A percentile compares a stretch with the other conserved stretches of the same genome.
These are phyloP conservation scores for Chymomyza procnemis DNA, from an alignment of 2,888 invertebrate species.

Conservation along the genomic window DNA sequence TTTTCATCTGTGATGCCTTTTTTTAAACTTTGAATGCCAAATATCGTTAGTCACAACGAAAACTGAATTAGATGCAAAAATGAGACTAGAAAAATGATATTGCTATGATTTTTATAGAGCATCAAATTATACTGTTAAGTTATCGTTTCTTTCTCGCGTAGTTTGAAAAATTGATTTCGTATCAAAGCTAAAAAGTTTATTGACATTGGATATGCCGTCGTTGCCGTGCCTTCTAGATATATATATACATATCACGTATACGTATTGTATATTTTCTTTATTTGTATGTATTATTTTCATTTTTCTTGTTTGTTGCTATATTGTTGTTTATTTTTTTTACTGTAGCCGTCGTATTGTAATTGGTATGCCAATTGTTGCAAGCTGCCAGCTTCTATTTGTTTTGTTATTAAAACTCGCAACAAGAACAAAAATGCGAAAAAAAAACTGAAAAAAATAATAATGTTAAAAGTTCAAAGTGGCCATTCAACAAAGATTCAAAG, in stretches of 20 bases:
- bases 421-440: background rate
- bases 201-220: constrained; percentile 53
- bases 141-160: constrained; percentile 15
- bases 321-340: constrained; percentile 14
- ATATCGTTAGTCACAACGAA: no score
- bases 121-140: background rate
- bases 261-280: background rate
- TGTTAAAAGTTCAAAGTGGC: constrained; percentile 55
- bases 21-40: no score
- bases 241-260: background rate
- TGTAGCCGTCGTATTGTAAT: constrained; percentile 23
- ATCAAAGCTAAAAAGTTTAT: constrained; percentile 67
- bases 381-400: constrained; percentile 27
- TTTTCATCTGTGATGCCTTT: no score
- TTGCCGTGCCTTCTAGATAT: background rate
- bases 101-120: no score
- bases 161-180: constrained; percentile 52
- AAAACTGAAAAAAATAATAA: background rate
- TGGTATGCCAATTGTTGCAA: constrained; percentile 26
- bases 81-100: no score
- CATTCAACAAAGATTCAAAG: constrained; percentile 29
- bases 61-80: no score
- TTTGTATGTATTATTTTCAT: background rate
- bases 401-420: constrained; percentile 37
- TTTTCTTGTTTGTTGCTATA: background rate